Evolutionary conservation across 1,140 invertebrate species (phyloP).

Genomic region (Akabosia matsudoensis): DNA sequence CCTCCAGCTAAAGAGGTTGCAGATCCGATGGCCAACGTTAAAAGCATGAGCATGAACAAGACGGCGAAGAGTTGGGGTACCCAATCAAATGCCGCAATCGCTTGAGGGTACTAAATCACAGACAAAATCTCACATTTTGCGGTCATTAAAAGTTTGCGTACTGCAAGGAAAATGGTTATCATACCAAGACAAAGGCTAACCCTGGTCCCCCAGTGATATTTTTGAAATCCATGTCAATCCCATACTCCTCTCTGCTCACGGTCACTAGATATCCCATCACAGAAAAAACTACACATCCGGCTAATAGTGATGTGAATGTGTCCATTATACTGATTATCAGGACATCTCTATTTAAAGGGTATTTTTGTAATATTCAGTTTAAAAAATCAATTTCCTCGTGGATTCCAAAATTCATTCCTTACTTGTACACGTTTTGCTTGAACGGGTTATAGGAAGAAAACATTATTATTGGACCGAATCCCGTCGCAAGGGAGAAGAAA

Average conservation of each 20-base stretch:
- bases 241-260: conserved; percentile 31
- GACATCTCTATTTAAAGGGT: conserved; percentile 51
- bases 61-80: conserved; percentile 51
- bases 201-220: not conserved
- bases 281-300: conserved; percentile 57
- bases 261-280: conserved; percentile 53
- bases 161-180: not conserved
- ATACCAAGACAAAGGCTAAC: conserved; percentile 5
- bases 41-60: conserved; percentile 55
- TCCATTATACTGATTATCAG: conserved; percentile 56
- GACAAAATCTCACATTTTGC: not conserved
- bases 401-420: not conserved
- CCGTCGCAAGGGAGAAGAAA: not conserved
- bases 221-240: not conserved
- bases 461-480: conserved; percentile 14
- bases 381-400: not conserved
- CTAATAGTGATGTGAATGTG: conserved; percentile 56
- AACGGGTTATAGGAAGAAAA: conserved; percentile 5
- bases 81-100: conserved; percentile 31
- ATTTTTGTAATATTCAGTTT: not conserved
- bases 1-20: conserved; percentile 60
- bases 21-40: conserved; percentile 60
- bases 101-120: conserved; percentile 45
- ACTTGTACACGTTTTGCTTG: conserved; percentile 18
- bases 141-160: not conserved